Conservation (phyloP, 2,888 invertebrate species). For the Oconnorella tubifera region DNA sequence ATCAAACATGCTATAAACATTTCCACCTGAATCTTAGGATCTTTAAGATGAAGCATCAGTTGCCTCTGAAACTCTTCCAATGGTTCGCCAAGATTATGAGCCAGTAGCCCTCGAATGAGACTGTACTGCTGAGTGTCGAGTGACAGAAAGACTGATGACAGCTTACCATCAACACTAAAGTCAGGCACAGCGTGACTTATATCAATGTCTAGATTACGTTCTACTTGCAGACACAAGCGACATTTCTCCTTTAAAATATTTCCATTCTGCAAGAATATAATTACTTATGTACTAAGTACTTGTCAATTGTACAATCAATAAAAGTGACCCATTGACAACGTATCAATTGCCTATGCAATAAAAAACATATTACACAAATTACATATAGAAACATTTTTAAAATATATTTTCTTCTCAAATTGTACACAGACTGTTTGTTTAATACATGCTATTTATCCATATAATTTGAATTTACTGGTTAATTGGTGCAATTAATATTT, state of each 20-base stretch:
- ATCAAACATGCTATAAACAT: background rate
- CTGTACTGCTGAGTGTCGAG: slow-evolving; percentile 81
- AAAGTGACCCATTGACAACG: too few species aligned
- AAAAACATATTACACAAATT: too few species aligned
- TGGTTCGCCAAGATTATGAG: slow-evolving; percentile 84
- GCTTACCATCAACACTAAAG: slow-evolving; percentile 76
- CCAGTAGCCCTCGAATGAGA: slow-evolving; percentile 78
- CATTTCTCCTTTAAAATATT: slow-evolving; percentile 67
- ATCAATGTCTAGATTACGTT: slow-evolving; percentile 72
- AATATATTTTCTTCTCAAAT: too few species aligned
- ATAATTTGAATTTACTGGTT: too few species aligned
- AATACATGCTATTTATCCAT: too few species aligned
- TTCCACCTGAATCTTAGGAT: slow-evolving; percentile 56
- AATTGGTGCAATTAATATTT: too few species aligned
- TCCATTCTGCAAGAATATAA: slow-evolving; percentile 39
- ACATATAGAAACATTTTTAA: too few species aligned
- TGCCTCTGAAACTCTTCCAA: slow-evolving; percentile 61
- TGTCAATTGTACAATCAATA: slow-evolving; percentile 6
- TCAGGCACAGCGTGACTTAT: slow-evolving; percentile 66
- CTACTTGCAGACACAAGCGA: slow-evolving; percentile 73
- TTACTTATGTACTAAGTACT: background rate
- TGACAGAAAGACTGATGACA: slow-evolving; percentile 78
- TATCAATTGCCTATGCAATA: too few species aligned
- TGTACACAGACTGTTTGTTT: too few species aligned
- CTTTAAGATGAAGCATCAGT: slow-evolving; percentile 54